Base-by-base conservation (phyloP, 1,140 invertebrate genomes). In the Papilio polytes region DNA sequence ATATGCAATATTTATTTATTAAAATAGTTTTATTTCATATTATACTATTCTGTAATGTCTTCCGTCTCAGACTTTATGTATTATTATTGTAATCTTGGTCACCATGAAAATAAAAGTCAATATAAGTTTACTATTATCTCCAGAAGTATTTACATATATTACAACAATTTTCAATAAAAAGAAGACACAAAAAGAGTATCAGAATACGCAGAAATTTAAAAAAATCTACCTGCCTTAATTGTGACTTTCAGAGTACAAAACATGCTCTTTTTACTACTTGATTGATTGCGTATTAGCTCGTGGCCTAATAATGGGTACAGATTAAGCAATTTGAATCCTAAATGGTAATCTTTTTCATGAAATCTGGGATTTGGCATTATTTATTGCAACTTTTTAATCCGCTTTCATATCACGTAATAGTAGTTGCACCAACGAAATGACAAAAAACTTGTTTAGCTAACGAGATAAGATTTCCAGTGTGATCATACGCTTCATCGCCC, bases 401-500 rank as follows among this genome's bases (percentile, higher is more conserved):
- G 72, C n/a, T 74, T 15, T 31, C 26, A 31, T 26, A 36, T 15
- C 12, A 15, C 26, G 63, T 70, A 70, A 63, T 22, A 63, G 22
- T 31, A 56, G 59, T 63, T 63, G 22, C 22, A 63, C 22, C 13
- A 31, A 70, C 22, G 8, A 26, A 31, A 31, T 31, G 13, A 44
- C 15, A 44, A 44, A n/a, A 46, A 76, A 76, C 74, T n/a, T 26
- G 74, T 76, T 31, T 46, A 9, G 22, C 13, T 79, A 83, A 81
- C 80, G 80, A 80, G 81, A 80, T 81, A 81, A 83, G 81, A 80
- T 80, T 85, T 86, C 84, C 84, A 70, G 70, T 85, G 83, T 85
- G 80, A 76, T 82, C 66, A 80, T 70, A 82, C 86, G 86, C 87
- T 85, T 85, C 85, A 88, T 88, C 81, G 89, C 78, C 56, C 84